Evolutionary conservation across 2,888 invertebrate genomes (phyloP), one percentile per base, ranked within the genome.

Genomic region (Pelosia muscerda): DNA sequence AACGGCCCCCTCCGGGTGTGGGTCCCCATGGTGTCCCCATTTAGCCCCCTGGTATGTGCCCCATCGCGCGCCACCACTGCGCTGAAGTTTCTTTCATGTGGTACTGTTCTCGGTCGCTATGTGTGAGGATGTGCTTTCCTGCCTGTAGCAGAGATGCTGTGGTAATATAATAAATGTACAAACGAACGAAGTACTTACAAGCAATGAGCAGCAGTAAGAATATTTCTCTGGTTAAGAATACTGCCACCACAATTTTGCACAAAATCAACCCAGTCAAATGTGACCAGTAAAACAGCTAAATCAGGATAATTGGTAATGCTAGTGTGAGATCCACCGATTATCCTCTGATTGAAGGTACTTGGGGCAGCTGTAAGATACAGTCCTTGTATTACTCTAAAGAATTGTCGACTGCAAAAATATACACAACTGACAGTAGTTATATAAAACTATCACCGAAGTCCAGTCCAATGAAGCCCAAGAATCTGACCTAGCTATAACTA

Each of bases 161-260:
- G 11, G 15, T 10, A 9, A 9, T 15, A 15, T 6, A 9, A 10
- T 42, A 42, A 9, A 42, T 42, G 2, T 42, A 13, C 2, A 42
- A 15, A 15, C 11, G 42, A 2, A 42, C 2, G 11, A 55, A 28
- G 22, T n/a, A 66, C 66, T 66, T 66, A 66, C 66, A 66, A 60
- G 13, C 66, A 66, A n/a, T 66, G 66, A n/a, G 55, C 60, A 42
- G 55, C 66, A 25, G 66, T 66, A 2, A 66, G 23, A 42, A 66
- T 55, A 26, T 38, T 55, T 56, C 66, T 66, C 11, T 66, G 38
- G n/a, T 66, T 61, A 4, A 66, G 26, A 31, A 61, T 60, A 15
- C 19, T 26, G n/a, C 66, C 66, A 4, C 38, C 66, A 42, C 66
- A 66, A 23, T 54, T n/a, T 25, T 66, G 66, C 5, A 28, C 2